Base-by-base conservation (phyloP, 2,797 vertebrate genomes). In the Sebastolobus alascanus region DNA sequence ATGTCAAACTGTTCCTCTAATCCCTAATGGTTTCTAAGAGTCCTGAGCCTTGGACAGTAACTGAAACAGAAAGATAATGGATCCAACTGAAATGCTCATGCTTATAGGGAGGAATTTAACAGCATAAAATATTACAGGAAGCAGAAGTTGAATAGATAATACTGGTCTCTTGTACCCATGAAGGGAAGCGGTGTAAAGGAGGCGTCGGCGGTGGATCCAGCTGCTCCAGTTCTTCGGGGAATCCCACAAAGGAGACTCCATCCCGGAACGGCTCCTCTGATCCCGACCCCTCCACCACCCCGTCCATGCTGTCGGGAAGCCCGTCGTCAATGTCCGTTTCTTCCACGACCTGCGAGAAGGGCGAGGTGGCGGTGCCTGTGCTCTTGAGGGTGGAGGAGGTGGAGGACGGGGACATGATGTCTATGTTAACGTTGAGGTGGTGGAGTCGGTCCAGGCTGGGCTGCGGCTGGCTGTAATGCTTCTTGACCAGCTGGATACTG, bases 391-490 rank as follows among this genome's bases (percentile, higher is more conserved):
- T 91, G 89, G 91, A 91, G 61, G 94, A 93, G 58, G 87, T 84
- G 82, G 90, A 89, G 43, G 95, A 92, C 20, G 97, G 93, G 46
- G 95, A 93, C 82, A 92, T 92, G 16, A 95, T 94, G 90, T 97
- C 96, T 56, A 96, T 95, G 89, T 77, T 95, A 16, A 96, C 92
- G 14, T 93, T 95, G 66, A 96, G 77, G 8, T 33, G 92, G 79
- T 94, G 94, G 1, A 96, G 95, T 67, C 90, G 60, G 77, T 95
- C 96, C 67, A 94, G 66, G 66, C 95, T 89, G 29, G 96, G 93
- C 75, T 98, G 97, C 0, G 97, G 98, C 46, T 99, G 98, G 93
- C 98, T 99, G 91, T 96, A 97, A 81, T 97, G 97, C 86, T 97
- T 97, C 92, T 97, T 99, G 14, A 96, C 95, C 89, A 98, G 93